phyloP scores from a whole-genome alignment of 2,888 invertebrate species.

The Clivina fossor region DNA sequence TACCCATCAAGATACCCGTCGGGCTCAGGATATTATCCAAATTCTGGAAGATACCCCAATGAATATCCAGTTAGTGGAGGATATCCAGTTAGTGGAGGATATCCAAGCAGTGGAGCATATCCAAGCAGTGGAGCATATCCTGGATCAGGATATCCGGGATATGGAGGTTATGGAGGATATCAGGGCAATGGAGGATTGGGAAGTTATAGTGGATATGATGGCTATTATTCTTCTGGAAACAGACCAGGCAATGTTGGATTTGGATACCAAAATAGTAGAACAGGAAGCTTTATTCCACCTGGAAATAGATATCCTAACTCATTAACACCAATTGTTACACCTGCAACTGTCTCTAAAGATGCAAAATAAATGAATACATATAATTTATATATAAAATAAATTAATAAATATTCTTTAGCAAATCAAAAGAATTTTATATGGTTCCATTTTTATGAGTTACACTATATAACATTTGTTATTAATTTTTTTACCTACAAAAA shows the following conservation, averaged over 20 bases:
- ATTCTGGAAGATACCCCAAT: background rate
- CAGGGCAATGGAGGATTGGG: constrained; percentile 26
- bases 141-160: constrained; percentile 9
- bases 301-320: constrained; percentile 8
- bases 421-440: too few relatives aligned
- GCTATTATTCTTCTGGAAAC: constrained; percentile 26
- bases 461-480: too few relatives aligned
- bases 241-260: constrained; percentile 27
- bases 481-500: too few relatives aligned
- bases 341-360: constrained; percentile 27
- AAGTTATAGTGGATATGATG: constrained; percentile 29
- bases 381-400: too few relatives aligned
- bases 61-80: constrained; percentile 3
- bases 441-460: too few relatives aligned
- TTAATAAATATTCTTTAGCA: too few relatives aligned
- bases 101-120: constrained; percentile 15
- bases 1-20: too few relatives aligned
- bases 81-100: constrained; percentile 6
- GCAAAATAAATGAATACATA: constrained; percentile 24
- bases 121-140: constrained; percentile 9
- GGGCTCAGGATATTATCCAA: background rate
- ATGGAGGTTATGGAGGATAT: constrained; percentile 30
- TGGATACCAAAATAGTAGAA: constrained; percentile 28
- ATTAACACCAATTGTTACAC: constrained; percentile 23
- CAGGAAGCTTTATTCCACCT: constrained; percentile 10